phyloP scores from a whole-genome alignment of 2,888 invertebrate genomes.

The Endotricha flammealis region DNA sequence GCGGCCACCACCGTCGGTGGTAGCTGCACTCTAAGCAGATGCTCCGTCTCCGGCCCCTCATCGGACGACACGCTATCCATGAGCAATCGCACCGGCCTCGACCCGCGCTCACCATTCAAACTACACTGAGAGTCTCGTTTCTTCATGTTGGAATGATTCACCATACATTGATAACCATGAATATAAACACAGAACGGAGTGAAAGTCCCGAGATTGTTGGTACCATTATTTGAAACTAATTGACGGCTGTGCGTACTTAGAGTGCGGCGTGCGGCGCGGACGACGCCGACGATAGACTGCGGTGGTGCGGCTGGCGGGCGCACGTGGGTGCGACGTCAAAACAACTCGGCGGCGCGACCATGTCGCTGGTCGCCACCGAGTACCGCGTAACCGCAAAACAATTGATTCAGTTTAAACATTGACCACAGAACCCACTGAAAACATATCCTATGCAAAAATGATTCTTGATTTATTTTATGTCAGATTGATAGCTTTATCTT shows the following conservation, averaged over 20 bases:
- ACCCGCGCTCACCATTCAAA: constrained; percentile 40
- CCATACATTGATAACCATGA: constrained; percentile 34
- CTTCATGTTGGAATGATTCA: constrained; percentile 48
- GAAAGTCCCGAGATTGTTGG: constrained; percentile 31
- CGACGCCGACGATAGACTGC: constrained; percentile 59
- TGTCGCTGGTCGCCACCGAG: neutral
- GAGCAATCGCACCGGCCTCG: constrained; percentile 52
- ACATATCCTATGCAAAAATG: no score
- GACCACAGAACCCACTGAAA: no score
- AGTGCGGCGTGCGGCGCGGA: constrained; percentile 37
- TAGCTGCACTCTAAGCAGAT: constrained; percentile 49
- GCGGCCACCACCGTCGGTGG: constrained; percentile 47
- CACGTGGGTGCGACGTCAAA: constrained; percentile 60
- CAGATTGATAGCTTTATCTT: no score
- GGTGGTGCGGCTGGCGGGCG: constrained; percentile 34
- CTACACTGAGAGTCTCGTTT: constrained; percentile 49
- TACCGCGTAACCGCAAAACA: constrained; percentile 3
- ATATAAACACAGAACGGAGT: constrained; percentile 25
- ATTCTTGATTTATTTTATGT: no score
- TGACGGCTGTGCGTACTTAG: constrained; percentile 25
- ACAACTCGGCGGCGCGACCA: constrained; percentile 28
- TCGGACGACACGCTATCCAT: constrained; percentile 68
- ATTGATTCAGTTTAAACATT: constrained; percentile 2
- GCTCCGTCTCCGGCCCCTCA: constrained; percentile 67
- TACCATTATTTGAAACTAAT: constrained; percentile 48